Evolutionary conservation across 2,888 invertebrate species (phyloP).

Genomic region (Drosophila melanosoma): DNA sequence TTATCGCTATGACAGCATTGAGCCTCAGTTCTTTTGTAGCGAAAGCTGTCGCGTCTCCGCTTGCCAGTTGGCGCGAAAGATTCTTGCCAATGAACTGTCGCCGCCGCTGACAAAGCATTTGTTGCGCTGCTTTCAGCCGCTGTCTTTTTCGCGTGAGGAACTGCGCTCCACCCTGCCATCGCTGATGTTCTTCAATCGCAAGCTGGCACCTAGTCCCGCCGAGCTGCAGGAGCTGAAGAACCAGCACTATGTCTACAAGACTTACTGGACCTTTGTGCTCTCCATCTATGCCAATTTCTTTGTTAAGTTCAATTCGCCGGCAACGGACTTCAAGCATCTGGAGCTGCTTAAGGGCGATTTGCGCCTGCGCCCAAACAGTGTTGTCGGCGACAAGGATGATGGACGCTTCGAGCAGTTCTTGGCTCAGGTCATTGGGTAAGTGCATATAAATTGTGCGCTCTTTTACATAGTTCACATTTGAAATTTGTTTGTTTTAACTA

Average conservation of each 20-base stretch:
- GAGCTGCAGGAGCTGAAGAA: slow-evolving; percentile 80
- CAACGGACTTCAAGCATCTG: slow-evolving; percentile 76
- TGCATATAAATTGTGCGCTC: not conserved
- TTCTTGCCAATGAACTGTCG: slow-evolving; percentile 84
- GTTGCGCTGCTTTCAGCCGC: slow-evolving; percentile 83
- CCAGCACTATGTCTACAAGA: slow-evolving; percentile 83
- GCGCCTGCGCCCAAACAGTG: slow-evolving; percentile 74
- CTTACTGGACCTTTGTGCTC: slow-evolving; percentile 84
- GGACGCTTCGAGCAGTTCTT: slow-evolving; percentile 83
- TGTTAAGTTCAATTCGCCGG: slow-evolving; percentile 78
- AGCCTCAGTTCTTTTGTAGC: slow-evolving; percentile 82
- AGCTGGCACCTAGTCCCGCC: slow-evolving; percentile 81
- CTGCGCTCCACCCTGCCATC: slow-evolving; percentile 82
- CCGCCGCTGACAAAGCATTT: slow-evolving; percentile 83
- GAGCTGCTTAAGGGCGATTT: slow-evolving; percentile 82
- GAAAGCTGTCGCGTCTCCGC: slow-evolving; percentile 81
- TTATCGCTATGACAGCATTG: slow-evolving; percentile 79
- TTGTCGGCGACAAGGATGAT: slow-evolving; percentile 82
- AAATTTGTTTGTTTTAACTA: not conserved
- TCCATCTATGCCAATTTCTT: slow-evolving; percentile 84
- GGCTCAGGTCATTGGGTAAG: slow-evolving; percentile 74
- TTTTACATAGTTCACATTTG: not conserved
- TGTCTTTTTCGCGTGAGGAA: slow-evolving; percentile 82
- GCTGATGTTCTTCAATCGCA: slow-evolving; percentile 83
- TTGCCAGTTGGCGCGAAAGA: slow-evolving; percentile 84